Conservation (phyloP, 2,888 invertebrate species). For the Amphipyra tragopoginis region DNA sequence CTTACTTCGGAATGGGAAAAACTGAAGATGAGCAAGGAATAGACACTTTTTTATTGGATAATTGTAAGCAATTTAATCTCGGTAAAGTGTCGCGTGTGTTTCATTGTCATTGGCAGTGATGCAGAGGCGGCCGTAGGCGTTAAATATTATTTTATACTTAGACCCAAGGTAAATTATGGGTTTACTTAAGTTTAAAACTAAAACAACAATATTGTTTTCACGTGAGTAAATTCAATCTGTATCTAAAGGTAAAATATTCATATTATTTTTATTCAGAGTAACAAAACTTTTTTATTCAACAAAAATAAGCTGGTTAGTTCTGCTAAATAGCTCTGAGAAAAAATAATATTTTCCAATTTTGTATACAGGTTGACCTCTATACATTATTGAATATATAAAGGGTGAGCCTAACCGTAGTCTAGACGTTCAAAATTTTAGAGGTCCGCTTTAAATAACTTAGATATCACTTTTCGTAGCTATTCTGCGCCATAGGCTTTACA, state of each 20-base stretch:
- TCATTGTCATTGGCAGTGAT: neutral
- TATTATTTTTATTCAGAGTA: conserved; percentile 3
- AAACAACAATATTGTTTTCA: conserved; percentile 6
- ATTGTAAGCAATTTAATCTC: neutral
- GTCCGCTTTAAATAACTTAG: conserved; percentile 42
- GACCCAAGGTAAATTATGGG: conserved; percentile 9
- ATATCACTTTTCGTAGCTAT: conserved; percentile 30
- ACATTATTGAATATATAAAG: conserved; percentile 47
- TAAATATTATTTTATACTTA: conserved; percentile 6
- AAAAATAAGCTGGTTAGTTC: conserved; percentile 25
- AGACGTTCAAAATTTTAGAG: conserved; percentile 50
- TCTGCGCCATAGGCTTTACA: conserved; percentile 4
- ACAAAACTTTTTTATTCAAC: conserved; percentile 10
- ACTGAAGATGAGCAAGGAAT: neutral
- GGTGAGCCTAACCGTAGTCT: conserved; percentile 44
- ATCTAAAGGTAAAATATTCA: conserved; percentile 10
- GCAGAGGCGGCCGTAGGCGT: conserved; percentile 5
- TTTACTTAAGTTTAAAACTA: neutral
- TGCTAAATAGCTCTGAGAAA: conserved; percentile 11
- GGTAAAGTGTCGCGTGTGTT: neutral
- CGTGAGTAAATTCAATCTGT: conserved; percentile 9
- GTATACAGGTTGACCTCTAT: conserved; percentile 37
- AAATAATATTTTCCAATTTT: conserved; percentile 21
- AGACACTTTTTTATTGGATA: neutral
- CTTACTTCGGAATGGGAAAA: neutral